These are phyloP conservation scores for Lamellibrachia satsuma DNA, from an alignment of 2,888 invertebrate genomes.

Conservation along the genomic window DNA sequence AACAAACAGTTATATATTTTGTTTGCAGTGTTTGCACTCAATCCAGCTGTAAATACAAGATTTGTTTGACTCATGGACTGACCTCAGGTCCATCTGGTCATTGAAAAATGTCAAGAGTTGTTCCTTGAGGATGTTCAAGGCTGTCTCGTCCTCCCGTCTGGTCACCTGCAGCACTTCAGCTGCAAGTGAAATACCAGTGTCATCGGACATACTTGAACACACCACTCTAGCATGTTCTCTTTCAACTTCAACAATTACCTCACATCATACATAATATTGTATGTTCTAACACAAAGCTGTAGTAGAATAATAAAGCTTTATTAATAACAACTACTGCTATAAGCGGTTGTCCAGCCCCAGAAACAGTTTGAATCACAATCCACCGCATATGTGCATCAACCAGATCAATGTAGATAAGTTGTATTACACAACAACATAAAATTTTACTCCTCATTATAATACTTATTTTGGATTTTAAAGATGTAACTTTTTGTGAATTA, in stretches of 20 bases:
- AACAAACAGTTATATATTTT: too few species aligned
- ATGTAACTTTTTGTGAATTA: too few species aligned
- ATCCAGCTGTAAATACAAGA: neutral
- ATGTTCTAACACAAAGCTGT: neutral
- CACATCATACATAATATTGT: neutral
- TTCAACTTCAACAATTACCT: neutral
- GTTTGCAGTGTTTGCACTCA: neutral
- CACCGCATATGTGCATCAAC: neutral
- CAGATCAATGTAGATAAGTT: neutral
- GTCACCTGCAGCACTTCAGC: constrained; percentile 74
- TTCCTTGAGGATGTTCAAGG: constrained; percentile 74
- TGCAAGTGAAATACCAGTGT: constrained; percentile 34
- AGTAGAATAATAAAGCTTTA: neutral
- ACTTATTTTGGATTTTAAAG: too few species aligned
- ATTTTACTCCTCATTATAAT: too few species aligned
- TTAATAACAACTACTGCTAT: neutral
- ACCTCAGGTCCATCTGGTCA: constrained; percentile 88
- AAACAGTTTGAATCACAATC: neutral
- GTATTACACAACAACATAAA: neutral
- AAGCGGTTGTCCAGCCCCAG: neutral
- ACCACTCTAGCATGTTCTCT: neutral
- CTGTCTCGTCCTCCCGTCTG: constrained; percentile 70
- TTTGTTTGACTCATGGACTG: neutral
- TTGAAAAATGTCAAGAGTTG: constrained; percentile 89
- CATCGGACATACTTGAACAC: neutral